Percentiles rank a stretch among this genome's conserved stretches.
phyloP scores from a whole-genome alignment of 2,113 vertebrate genomes.

The Chiloscyllium plagiosum region DNA sequence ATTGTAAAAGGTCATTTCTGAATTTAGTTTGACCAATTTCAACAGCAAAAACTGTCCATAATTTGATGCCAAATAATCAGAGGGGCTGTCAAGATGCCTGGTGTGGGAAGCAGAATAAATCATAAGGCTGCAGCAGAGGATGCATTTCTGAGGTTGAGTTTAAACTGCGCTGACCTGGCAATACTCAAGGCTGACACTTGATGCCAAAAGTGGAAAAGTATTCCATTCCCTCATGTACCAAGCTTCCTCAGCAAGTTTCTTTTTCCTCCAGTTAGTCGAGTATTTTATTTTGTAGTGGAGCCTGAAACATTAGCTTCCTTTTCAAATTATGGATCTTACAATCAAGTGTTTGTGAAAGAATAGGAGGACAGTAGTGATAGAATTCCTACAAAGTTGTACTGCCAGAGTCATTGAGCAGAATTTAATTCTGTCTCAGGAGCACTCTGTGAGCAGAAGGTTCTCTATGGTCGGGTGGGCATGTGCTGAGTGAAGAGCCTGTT shows the following conservation, averaged over 20 bases:
- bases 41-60: neutral
- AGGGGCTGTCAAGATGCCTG: neutral
- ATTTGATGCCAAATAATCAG: slow-evolving; percentile 2
- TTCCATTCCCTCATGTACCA: slow-evolving; percentile 8
- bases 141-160: neutral
- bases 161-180: slow-evolving; percentile 1
- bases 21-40: neutral
- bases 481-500: too few species aligned
- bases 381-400: neutral
- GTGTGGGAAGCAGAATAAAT: neutral
- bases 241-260: neutral
- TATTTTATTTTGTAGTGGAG: neutral
- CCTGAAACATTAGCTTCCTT: neutral
- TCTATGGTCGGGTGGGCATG: too few species aligned
- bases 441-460: too few species aligned
- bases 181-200: neutral
- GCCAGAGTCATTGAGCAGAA: neutral
- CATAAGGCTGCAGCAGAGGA: neutral
- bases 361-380: neutral
- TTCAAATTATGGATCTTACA: neutral
- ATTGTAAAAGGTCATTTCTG: too few species aligned
- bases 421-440: too few species aligned
- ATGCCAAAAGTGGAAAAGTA: slow-evolving; percentile 17
- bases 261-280: neutral
- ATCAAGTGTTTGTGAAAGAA: neutral